Evolutionary conservation across 2,113 vertebrate genomes (phyloP), one percentile per base, ranked within the genome.

Genomic region (Rhinichthys klamathensis): DNA sequence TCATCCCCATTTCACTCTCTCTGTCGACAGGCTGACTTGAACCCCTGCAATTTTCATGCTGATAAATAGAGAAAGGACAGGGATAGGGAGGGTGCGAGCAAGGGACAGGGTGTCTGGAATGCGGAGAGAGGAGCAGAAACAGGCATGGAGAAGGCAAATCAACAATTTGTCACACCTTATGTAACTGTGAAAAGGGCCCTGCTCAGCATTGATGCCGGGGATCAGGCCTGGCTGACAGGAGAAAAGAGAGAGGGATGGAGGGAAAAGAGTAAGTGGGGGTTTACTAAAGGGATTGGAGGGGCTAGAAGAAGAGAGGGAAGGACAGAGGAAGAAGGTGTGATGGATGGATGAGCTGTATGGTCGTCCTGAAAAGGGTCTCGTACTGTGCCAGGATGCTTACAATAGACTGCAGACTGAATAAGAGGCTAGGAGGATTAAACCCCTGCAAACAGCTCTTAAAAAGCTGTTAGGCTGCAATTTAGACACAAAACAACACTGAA

Each of bases 391-490:
- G 93, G 91, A 93, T 88, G 91, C 91, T 90, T 89, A 94, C 91
- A 94, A 93, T 92, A 85, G 92, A 91, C 94, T 90, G 91, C 91
- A 91, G 90, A 87, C 90, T 91, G 91, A 91, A 92, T 79, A 92
- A 88, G 87, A 92, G 89, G 90, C 91, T 91, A 82, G 92, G 89
- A 92, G 93, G 93, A 94, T 94, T 94, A 94, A 91, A 93, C 90
- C 90, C 91, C 58, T 63, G 92, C 90, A 92, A 73, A 93, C 93
- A 91, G 90, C 93, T 93, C 91, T 94, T 94, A 91, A 93, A 95
- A 94, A 92, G 91, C 93, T 92, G 94, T 95, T 94, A 94, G 91
- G 84, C 88, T 91, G 93, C 93, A 94, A 95, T 95, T 94, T 94
- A 92, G 91, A 92, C 90, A 93, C 89, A 93, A 92, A 93, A 91